Percentiles rank a stretch among this genome's conserved stretches.
These are phyloP conservation scores for Leptosomus discolor DNA, from an alignment of 2,113 vertebrate species.

Conservation along the genomic window DNA sequence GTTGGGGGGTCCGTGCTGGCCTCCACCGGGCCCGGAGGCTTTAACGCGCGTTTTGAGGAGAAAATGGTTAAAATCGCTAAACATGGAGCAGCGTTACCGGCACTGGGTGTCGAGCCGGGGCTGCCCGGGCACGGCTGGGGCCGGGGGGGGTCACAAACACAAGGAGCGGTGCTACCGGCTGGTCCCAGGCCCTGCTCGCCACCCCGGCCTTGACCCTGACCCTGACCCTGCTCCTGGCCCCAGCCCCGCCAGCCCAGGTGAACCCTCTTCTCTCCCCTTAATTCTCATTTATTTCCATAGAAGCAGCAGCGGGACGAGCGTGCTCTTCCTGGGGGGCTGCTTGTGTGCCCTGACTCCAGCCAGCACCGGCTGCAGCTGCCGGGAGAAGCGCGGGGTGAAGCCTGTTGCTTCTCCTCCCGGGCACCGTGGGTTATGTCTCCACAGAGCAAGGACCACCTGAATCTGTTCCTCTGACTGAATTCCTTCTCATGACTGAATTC, in stretches of 20 bases:
- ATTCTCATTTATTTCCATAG: fast-evolving
- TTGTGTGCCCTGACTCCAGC: fast-evolving
- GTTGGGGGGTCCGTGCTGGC: not conserved
- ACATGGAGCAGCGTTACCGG: not conserved
- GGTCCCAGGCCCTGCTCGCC: not conserved
- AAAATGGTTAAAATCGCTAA: not conserved
- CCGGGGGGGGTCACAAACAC: not conserved
- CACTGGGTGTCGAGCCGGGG: not conserved
- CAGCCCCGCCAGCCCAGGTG: too few species aligned
- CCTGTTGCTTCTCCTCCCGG: not conserved
- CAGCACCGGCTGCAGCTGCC: too few species aligned
- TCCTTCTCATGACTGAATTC: not conserved
- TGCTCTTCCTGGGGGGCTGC: not conserved
- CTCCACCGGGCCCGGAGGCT: not conserved
- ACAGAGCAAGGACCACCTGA: fast-evolving
- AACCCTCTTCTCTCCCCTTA: not conserved
- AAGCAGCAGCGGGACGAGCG: not conserved
- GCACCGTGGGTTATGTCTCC: not conserved
- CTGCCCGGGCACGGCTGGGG: not conserved
- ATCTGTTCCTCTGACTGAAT: not conserved
- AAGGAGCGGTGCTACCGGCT: not conserved
- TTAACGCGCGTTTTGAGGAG: not conserved
- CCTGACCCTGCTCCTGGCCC: too few species aligned
- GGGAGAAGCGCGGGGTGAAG: not conserved
- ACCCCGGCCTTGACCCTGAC: not conserved